A percentile compares a stretch with the other conserved stretches of the same genome.
These are phyloP conservation scores for Oreochromis spilurus DNA, from an alignment of 2,113 vertebrate genomes.

Conservation along the genomic window DNA sequence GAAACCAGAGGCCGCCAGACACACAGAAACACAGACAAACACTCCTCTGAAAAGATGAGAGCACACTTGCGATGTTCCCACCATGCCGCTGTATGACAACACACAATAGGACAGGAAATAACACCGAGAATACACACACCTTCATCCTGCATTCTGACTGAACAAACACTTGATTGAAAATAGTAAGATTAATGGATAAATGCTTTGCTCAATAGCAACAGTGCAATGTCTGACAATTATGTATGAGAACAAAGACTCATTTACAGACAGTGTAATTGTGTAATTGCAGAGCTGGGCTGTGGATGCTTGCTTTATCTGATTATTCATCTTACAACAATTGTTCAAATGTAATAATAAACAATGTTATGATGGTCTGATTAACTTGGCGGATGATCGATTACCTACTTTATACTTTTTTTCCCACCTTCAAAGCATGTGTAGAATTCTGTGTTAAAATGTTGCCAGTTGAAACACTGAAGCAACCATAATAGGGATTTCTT, in stretches of 20 bases:
- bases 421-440: not conserved
- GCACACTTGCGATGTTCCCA: constrained; percentile 47
- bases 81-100: constrained; percentile 34
- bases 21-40: constrained; percentile 33
- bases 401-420: not conserved
- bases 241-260: not conserved
- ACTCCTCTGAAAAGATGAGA: constrained; percentile 24
- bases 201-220: constrained; percentile 20
- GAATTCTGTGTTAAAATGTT: not conserved
- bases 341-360: not conserved
- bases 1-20: constrained; percentile 36
- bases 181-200: constrained; percentile 45
- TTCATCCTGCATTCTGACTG: constrained; percentile 49
- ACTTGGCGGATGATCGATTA: not conserved
- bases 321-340: not conserved
- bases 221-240: not conserved
- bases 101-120: constrained; percentile 60
- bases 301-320: not conserved
- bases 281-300: not conserved
- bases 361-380: constrained; percentile 3
- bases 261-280: not conserved
- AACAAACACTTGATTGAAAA: constrained; percentile 44
- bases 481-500: not conserved
- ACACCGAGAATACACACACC: constrained; percentile 48
- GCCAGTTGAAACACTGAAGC: not conserved